Evolutionary conservation across 2,113 vertebrate genomes (phyloP).

Genomic region (Lynx canadensis): DNA sequence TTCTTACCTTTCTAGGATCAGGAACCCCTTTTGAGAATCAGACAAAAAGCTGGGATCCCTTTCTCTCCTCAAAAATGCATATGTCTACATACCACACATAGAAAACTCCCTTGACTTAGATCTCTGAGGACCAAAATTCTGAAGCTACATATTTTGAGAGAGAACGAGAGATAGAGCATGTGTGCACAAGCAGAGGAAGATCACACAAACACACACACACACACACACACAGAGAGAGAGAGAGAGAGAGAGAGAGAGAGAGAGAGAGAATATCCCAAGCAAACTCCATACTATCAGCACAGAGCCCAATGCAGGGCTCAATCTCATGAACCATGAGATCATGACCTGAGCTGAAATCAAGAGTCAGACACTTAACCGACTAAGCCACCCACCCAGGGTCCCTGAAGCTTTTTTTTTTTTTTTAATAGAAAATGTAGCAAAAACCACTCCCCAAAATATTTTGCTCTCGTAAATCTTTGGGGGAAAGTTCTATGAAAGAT

Average conservation of each 20-base stretch:
- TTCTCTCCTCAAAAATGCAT: background rate
- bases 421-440: background rate
- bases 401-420: background rate
- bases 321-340: no score
- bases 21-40: background rate
- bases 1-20: conserved; percentile 11
- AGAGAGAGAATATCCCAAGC: no score
- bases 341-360: no score
- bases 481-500: background rate
- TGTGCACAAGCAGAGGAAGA: no score
- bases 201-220: no score
- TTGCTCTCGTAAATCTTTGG: background rate
- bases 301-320: no score
- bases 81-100: background rate
- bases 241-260: no score
- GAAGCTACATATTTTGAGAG: background rate
- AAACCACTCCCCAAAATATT: conserved; percentile 6
- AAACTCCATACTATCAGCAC: no score
- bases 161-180: no score
- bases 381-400: no score
- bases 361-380: no score
- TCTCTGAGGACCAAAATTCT: conserved; percentile 8
- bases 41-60: background rate
- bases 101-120: background rate
- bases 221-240: no score